These are phyloP conservation scores for Fragum whitleyi DNA, from an alignment of 2,888 invertebrate species.

Conservation along the genomic window DNA sequence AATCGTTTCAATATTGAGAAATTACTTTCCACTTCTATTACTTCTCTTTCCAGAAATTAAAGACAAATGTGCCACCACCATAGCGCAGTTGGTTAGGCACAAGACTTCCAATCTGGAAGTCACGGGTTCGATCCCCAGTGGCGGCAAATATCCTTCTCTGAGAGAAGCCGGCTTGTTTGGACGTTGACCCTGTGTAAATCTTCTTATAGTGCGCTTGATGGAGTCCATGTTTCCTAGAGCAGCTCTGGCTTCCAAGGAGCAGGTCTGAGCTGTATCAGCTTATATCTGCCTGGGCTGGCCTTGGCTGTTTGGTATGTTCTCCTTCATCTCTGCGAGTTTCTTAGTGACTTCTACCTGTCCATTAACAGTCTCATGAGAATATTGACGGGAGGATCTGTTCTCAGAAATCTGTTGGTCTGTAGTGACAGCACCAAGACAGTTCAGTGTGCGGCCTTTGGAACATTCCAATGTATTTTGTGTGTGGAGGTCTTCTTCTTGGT, in stretches of 20 bases:
- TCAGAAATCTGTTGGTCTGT: neutral
- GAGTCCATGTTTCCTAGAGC: neutral
- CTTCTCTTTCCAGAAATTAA: no score
- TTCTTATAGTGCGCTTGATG: neutral
- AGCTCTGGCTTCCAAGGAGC: neutral
- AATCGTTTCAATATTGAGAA: no score
- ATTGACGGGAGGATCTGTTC: neutral
- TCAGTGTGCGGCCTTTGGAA: neutral
- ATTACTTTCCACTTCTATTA: no score
- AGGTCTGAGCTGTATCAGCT: neutral
- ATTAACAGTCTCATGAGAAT: neutral
- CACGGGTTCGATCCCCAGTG: no score
- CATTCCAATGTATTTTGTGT: no score
- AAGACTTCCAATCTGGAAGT: no score
- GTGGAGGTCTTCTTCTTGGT: no score
- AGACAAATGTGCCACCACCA: no score
- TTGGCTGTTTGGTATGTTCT: neutral
- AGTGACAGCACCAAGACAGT: neutral
- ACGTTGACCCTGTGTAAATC: neutral
- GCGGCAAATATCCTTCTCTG: no score
- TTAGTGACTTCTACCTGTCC: neutral
- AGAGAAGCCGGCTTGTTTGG: neutral
- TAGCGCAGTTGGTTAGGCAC: no score
- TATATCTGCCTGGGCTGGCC: neutral
- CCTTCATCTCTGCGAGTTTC: neutral